These are phyloP conservation scores for Athalia rosae DNA, from an alignment of 2,888 invertebrate genomes.

Conservation along the genomic window DNA sequence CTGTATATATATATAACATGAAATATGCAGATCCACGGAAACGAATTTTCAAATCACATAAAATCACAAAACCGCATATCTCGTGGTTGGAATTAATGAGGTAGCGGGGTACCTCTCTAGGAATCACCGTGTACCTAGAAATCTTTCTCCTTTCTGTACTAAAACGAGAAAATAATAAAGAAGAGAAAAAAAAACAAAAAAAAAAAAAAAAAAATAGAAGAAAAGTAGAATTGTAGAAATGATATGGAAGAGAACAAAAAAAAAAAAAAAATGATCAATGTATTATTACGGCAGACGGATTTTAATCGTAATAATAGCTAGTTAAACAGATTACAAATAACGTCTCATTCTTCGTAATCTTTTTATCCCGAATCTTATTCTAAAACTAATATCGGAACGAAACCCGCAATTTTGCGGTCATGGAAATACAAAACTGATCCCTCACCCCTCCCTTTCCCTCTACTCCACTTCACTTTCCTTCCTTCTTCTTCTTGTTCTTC, in stretches of 20 bases:
- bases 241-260: too few species aligned
- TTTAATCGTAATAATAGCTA: constrained; percentile 68
- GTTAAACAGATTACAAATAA: constrained; percentile 63
- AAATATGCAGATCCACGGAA: too few species aligned
- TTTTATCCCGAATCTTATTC: constrained; percentile 52
- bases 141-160: too few species aligned
- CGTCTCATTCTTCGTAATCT: constrained; percentile 43
- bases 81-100: too few species aligned
- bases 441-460: constrained; percentile 51
- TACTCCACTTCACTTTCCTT: constrained; percentile 45
- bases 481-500: constrained; percentile 51
- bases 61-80: too few species aligned
- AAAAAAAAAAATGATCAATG: constrained; percentile 40
- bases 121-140: too few species aligned
- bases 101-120: too few species aligned
- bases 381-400: constrained; percentile 71
- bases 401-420: constrained; percentile 69
- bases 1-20: too few species aligned
- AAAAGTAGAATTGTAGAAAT: constrained; percentile 16
- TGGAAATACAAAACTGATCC: constrained; percentile 29
- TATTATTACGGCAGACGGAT: constrained; percentile 31
- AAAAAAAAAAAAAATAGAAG: constrained; percentile 48
- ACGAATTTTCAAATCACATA: too few species aligned
- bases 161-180: background rate
- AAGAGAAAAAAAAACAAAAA: constrained; percentile 47